phyloP scores from a whole-genome alignment of 1,140 invertebrate genomes.

The Helicoverpa armigera region DNA sequence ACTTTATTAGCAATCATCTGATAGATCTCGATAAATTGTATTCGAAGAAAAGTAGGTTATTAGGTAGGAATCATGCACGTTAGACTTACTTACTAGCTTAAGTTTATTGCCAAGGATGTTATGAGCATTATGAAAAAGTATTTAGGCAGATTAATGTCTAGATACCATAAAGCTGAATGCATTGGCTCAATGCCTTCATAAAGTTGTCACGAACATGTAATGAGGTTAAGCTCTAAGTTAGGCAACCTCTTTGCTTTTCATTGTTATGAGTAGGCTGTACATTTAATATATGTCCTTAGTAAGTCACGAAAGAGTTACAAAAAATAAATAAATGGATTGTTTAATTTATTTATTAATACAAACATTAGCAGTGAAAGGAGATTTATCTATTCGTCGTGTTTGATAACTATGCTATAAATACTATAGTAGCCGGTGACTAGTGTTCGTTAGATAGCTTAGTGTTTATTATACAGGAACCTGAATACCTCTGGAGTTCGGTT shows the following conservation, averaged over 20 bases:
- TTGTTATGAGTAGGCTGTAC: neutral
- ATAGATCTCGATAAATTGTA: neutral
- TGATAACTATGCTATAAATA: conserved; percentile 30
- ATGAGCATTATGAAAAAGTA: conserved; percentile 6
- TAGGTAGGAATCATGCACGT: too few relatives aligned
- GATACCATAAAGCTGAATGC: neutral
- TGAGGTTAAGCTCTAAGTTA: conserved; percentile 11
- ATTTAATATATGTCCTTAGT: neutral
- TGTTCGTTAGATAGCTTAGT: neutral
- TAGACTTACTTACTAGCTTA: neutral
- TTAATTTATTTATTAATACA: neutral
- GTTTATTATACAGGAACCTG: conserved; percentile 40
- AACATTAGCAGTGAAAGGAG: conserved; percentile 33
- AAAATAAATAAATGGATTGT: neutral
- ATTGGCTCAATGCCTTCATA: neutral
- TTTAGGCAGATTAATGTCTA: conserved; percentile 11
- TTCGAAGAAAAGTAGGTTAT: too few relatives aligned
- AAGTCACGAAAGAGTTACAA: conserved; percentile 2
- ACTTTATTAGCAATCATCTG: neutral
- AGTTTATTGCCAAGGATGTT: neutral
- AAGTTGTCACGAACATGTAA: conserved; percentile 1
- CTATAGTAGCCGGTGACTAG: neutral
- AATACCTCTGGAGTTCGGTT: conserved; percentile 2
- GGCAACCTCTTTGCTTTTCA: neutral
- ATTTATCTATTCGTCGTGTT: conserved; percentile 15